Conservation (phyloP, 1,140 invertebrate species). For the Caenorhabditis briggsae region DNA sequence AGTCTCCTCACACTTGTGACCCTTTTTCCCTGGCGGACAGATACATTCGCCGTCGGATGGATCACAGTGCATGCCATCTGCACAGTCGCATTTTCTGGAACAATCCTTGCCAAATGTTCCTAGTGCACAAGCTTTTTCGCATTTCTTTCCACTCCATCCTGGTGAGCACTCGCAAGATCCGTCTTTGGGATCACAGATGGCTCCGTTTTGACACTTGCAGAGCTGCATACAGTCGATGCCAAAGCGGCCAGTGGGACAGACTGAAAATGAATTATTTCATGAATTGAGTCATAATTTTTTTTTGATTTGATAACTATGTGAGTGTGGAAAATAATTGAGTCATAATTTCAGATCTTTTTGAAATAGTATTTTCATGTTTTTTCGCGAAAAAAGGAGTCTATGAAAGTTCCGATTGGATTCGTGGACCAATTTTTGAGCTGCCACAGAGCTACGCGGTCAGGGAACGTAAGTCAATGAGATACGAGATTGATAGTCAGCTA, state of each 20-base stretch:
- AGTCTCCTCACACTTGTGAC: slow-evolving; percentile 84
- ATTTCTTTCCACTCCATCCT: slow-evolving; percentile 89
- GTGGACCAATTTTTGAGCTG: no score
- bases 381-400: no score
- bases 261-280: no score
- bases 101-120: slow-evolving; percentile 72
- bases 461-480: no score
- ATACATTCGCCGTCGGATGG: slow-evolving; percentile 88
- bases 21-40: slow-evolving; percentile 88
- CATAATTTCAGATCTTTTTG: no score
- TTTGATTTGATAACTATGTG: no score
- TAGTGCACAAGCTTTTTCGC: slow-evolving; percentile 76
- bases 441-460: no score
- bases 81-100: slow-evolving; percentile 77
- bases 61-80: slow-evolving; percentile 83
- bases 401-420: no score
- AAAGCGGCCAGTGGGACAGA: slow-evolving; percentile 78
- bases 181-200: slow-evolving; percentile 86
- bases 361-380: no score
- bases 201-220: slow-evolving; percentile 76
- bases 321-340: no score
- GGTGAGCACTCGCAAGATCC: slow-evolving; percentile 89
- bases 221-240: slow-evolving; percentile 78
- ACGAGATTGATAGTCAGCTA: no score
- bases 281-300: no score